phyloP scores from a whole-genome alignment of 35 echinoderm and acorn worm species.

The Ophiothrix spiculata region DNA sequence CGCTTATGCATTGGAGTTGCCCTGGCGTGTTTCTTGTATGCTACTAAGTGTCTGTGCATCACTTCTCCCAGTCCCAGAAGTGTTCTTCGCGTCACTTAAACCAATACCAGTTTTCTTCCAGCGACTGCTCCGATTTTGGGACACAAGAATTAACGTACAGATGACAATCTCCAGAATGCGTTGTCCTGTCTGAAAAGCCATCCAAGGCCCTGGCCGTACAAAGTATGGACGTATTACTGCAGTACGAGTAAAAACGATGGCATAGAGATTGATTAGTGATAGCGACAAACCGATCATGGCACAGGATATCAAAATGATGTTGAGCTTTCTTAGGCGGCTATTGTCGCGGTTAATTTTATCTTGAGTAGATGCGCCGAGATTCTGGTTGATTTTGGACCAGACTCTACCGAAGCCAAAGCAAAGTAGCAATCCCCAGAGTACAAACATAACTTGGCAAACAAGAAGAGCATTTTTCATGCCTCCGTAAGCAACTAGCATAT shows the following conservation, averaged over 20 bases:
- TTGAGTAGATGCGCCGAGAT: slow-evolving; percentile 11
- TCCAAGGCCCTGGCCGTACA: slow-evolving; percentile 33
- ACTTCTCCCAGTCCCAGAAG: no score
- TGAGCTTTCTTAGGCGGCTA: slow-evolving; percentile 25
- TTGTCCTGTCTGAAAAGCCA: slow-evolving; percentile 35
- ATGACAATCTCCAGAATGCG: slow-evolving; percentile 39
- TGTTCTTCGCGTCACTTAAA: background rate
- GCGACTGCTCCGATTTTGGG: slow-evolving; percentile 4
- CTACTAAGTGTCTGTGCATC: no score
- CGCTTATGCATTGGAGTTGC: no score
- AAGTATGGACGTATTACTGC: slow-evolving; percentile 7
- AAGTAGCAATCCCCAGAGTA: slow-evolving; percentile 41
- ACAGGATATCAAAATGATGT: slow-evolving; percentile 36
- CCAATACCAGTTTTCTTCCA: slow-evolving; percentile 12
- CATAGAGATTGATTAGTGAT: slow-evolving; percentile 34
- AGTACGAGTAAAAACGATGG: background rate
- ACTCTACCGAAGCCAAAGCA: slow-evolving; percentile 41
- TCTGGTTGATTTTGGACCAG: slow-evolving; percentile 41
- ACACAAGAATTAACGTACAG: slow-evolving; percentile 25
- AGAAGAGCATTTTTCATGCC: slow-evolving; percentile 34
- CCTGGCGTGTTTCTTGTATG: no score
- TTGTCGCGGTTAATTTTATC: slow-evolving; percentile 14
- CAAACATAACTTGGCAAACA: slow-evolving; percentile 54
- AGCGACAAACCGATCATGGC: slow-evolving; percentile 31
- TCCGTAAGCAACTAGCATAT: slow-evolving; percentile 54